Evolutionary conservation across 2,113 vertebrate genomes (phyloP), one percentile per base, ranked within the genome.

Genomic region (Glaucomys volans): DNA sequence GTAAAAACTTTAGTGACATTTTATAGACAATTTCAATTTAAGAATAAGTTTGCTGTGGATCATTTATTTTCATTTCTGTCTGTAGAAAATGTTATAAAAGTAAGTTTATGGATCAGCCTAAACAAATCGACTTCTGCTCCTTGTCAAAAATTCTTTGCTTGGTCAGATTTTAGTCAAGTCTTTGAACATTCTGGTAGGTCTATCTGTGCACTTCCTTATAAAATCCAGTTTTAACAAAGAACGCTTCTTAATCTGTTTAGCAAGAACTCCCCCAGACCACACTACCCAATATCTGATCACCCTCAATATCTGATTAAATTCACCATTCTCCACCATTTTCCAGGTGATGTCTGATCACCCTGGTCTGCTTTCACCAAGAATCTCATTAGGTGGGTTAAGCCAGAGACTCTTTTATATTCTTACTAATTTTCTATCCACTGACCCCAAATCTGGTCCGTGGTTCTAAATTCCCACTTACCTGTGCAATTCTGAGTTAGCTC

Each of bases 1-100:
- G 52, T n/a, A 90, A 87, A n/a, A 92, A 87, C 30, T 62, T 72
- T 44, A 59, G 40, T 88, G 32, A 47, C 76, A 87, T 82, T 82
- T 89, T 80, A 91, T 12, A 44, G 26, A 77, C 11, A 74, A 81
- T 26, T 84, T 74, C 72, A 92, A 87, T 54, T 64, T 47, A 62
- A 81, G 40, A 87, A n/a, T 44, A 57, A 84, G 37, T 74, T 87
- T 92, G 52, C 54, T 80, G 47, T 28, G 57, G 75, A 35, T 82
- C 8, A 42, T 42, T 72, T 12, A 72, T 50, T 91, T 91, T 95
- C 44, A 22, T n/a, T 79, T 93, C 88, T 57, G 50, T 37, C 64
- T 66, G 64, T 0, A 87, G 32, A 77, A 95, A 90, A 52, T 18
- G 40, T 57, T 74, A 44, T 84, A 30, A 32, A 75, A 81, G 52